Evolutionary conservation across 2,888 invertebrate genomes (phyloP), one percentile per base, ranked within the genome.

Genomic region (Ochropleura leucogaster): DNA sequence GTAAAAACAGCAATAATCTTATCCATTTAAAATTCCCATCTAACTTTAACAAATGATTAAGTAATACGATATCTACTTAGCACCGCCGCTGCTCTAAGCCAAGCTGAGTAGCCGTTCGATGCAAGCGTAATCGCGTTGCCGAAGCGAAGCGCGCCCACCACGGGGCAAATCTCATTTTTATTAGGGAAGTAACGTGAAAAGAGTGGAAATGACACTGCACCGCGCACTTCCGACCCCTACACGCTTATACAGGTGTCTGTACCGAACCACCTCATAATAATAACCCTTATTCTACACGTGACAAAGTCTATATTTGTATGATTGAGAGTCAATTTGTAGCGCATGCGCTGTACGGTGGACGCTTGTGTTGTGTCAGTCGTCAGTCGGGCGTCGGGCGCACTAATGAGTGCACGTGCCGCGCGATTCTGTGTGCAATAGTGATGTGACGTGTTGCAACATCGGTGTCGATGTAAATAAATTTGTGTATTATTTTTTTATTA

Each of bases 161-260:
- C 85, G 87, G 89, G 92, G 90, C 92, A 93, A 95, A 95, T 95
- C 94, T 93, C 93, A 93, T 94, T 95, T 95, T 94, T 95, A 95
- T 94, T 94, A 93, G 93, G 92, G 94, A 93, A 95, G 93, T 93
- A 92, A 93, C 92, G 95, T 94, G 94, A 94, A 93, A 93, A 92
- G 92, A 94, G 95, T 95, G 94, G 95, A 94, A 96, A 95, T 95
- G 95, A 96, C 96, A 95, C 93, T 96, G 96, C 96, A 96, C 93
- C 94, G 92, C 92, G 92, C 92, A 95, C 95, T 95, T 95, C 95
- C 95, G 94, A 94, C 93, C 94, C 91, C 93, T 89, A 90, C 91
- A 88, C 90, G 91, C 90, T 90, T 93, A 91, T 92, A 95, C 95
- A 95, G 95, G 95, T 95, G 95, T 94, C 95, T 91, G 92, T 90